Base-by-base conservation (phyloP, 2,888 invertebrate genomes). In the Cyclophora punctaria region DNA sequence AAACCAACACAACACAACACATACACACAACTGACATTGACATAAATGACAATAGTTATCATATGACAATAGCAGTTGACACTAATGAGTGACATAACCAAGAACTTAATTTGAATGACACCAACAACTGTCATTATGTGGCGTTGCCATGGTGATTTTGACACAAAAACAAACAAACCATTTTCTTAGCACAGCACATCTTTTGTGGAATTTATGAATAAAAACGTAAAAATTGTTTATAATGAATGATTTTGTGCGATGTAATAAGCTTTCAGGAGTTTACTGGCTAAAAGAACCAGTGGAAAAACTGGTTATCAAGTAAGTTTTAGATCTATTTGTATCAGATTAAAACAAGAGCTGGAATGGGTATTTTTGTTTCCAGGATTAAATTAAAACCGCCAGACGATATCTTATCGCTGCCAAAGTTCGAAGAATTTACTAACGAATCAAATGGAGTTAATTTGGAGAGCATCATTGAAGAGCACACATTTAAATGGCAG, bases 401-500 rank as follows among this genome's bases (percentile, higher is more conserved):
- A 55, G 75, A 80, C 41, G 75, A 73, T 35, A 64, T 80, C 3
- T 60, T 80, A 52, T 70, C 69, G 3, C 57, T 88, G 7, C 87
- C 89, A 7, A 84, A 78, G 59, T 84, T 79, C 51, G 80, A 84
- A 58, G 79, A 83, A 47, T 83, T 77, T 49, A 62, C 69, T 35
- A 69, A 66, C 33, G 63, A 68, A 47, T 56, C 74, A 2, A 63
- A 69, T 20, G 57, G 52, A 5, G 52, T 73, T 3, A 69, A 70
- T 44, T 55, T 73, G 35, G 69, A 73, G 52, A 63, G 64, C 2
- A 67, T 61, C 33, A 55, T 65, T 2, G 73, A 80, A 50, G 82
- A 83, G 59, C 73, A 82, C 51, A 67, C 58, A 44, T 91, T 95
- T 57, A 73, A 76, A 59, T 95, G 95, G 95, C 95, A 95, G 71